Evolutionary conservation across 2,797 vertebrate genomes (phyloP).

Genomic region (Tarsius wallacei): DNA sequence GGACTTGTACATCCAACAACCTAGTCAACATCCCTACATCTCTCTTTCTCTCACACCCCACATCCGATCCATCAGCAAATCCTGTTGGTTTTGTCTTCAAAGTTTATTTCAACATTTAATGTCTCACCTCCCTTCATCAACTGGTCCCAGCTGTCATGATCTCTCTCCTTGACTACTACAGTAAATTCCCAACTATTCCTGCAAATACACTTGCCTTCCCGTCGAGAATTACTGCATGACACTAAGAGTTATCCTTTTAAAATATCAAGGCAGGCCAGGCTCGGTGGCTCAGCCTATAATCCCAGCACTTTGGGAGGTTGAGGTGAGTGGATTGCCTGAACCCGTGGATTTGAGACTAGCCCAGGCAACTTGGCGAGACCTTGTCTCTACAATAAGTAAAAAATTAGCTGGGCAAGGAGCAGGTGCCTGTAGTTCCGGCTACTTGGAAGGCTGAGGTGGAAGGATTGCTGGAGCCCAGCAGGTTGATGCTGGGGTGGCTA

Average conservation of each 20-base stretch:
- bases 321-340: too few relatives aligned
- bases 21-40: neutral
- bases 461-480: too few relatives aligned
- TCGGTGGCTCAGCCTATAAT: too few relatives aligned
- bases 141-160: neutral
- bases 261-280: neutral
- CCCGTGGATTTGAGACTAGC: too few relatives aligned
- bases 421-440: too few relatives aligned
- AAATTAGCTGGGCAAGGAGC: too few relatives aligned
- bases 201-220: neutral
- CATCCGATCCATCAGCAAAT: neutral
- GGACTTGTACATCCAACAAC: neutral
- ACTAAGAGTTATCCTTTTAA: conserved; percentile 16
- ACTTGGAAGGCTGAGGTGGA: too few relatives aligned
- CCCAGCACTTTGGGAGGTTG: too few relatives aligned
- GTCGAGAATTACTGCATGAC: neutral
- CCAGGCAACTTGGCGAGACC: too few relatives aligned
- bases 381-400: too few relatives aligned
- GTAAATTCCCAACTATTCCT: neutral
- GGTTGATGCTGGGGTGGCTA: too few relatives aligned
- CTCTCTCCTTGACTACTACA: neutral
- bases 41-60: neutral
- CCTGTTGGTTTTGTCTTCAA: neutral
- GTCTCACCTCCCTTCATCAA: neutral
- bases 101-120: neutral